Evolutionary conservation across 2,113 vertebrate genomes (phyloP).

Genomic region (Antidorcas marsupialis): DNA sequence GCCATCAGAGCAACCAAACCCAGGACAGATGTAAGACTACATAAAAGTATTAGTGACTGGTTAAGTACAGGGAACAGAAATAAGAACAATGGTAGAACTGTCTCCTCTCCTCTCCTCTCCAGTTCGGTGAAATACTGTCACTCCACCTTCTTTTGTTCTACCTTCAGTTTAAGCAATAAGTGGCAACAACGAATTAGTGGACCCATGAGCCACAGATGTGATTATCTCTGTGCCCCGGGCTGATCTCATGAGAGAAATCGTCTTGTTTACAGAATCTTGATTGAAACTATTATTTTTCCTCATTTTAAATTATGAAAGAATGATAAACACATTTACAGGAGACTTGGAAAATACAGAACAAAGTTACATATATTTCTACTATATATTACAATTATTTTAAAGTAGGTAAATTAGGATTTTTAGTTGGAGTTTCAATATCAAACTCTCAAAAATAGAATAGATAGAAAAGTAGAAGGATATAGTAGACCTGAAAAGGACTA

Average conservation of each 20-base stretch:
- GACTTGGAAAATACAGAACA: background rate
- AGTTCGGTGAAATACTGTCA: constrained; percentile 74
- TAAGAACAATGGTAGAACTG: background rate
- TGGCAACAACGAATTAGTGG: background rate
- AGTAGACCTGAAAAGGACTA: background rate
- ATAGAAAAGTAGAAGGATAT: background rate
- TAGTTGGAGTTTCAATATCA: background rate
- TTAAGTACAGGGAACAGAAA: background rate
- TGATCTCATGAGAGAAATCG: background rate
- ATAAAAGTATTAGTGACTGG: background rate
- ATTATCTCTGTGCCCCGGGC: background rate
- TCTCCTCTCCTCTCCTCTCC: constrained; percentile 44
- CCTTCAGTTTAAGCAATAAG: constrained; percentile 74
- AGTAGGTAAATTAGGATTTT: background rate
- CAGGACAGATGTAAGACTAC: background rate
- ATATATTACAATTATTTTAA: background rate
- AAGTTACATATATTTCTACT: background rate
- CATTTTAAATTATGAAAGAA: background rate
- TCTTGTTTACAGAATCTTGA: background rate
- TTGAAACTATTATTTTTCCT: background rate
- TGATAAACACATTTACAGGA: background rate
- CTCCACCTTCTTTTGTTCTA: constrained; percentile 77
- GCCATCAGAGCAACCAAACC: background rate
- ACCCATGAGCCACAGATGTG: background rate
- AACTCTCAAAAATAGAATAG: background rate